A percentile compares a stretch with the other conserved stretches of the same genome.
These are phyloP conservation scores for Damaliscus lunatus DNA, from an alignment of 2,113 vertebrate species.

Conservation along the genomic window DNA sequence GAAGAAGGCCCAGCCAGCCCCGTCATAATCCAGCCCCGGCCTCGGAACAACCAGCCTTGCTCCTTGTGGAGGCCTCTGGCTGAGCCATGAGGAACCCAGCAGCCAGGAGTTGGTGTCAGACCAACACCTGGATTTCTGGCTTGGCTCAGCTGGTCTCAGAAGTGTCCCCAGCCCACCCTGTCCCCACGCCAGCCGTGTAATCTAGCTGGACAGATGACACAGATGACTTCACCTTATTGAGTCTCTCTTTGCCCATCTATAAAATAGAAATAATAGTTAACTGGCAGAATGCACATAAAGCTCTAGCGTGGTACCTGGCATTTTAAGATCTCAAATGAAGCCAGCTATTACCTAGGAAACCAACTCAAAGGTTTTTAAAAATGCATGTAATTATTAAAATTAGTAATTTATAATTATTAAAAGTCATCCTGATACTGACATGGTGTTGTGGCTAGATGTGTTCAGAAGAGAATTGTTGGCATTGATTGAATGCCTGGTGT, in stretches of 20 bases:
- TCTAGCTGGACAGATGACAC: background rate
- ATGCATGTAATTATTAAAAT: background rate
- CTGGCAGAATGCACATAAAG: background rate
- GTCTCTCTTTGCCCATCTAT: background rate
- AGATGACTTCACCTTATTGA: background rate
- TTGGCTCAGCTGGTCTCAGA: background rate
- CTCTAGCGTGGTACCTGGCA: background rate
- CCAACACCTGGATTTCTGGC: background rate
- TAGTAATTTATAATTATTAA: background rate
- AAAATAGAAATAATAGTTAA: background rate
- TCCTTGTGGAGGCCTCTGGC: background rate
- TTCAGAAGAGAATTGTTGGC: too few relatives aligned
- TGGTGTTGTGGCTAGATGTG: background rate
- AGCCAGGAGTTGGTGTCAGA: background rate
- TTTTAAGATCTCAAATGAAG: background rate
- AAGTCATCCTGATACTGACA: background rate
- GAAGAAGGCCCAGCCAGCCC: background rate
- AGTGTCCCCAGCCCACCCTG: background rate
- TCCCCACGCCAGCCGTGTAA: background rate
- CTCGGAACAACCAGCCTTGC: background rate
- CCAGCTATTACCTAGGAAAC: background rate
- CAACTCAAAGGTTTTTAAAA: background rate
- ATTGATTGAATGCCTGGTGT: background rate
- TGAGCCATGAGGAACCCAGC: background rate
- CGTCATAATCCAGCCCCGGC: background rate